Percentiles rank a stretch among this genome's conserved stretches.
Conservation (phyloP, 1,140 invertebrate genomes). For the Drosophila watanabei region DNA sequence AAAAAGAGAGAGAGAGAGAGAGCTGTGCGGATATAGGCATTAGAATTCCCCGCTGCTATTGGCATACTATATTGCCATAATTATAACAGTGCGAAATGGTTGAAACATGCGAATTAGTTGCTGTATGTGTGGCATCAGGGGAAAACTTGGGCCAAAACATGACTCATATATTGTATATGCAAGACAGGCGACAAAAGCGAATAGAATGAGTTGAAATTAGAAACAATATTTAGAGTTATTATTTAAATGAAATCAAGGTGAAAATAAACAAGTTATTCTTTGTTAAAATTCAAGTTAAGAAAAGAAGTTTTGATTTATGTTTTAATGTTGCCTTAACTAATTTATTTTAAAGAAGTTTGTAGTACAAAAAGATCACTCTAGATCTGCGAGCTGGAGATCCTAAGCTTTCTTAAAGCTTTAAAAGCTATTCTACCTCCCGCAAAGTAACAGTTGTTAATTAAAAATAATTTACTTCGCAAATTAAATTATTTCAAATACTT, state of each 20-base stretch:
- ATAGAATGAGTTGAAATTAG: too few species aligned
- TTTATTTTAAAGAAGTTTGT: not conserved
- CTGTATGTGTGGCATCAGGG: constrained; percentile 21
- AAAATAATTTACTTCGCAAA: too few species aligned
- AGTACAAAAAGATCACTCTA: not conserved
- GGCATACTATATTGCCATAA: constrained; percentile 64
- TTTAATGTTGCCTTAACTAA: not conserved
- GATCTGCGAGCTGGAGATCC: not conserved
- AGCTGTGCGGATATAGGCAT: constrained; percentile 2
- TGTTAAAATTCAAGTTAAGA: not conserved
- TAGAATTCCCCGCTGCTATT: constrained; percentile 47
- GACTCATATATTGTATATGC: constrained; percentile 21
- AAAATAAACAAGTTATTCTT: too few species aligned
- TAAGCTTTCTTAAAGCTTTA: not conserved
- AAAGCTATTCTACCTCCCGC: not conserved
- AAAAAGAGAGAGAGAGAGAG: not conserved
- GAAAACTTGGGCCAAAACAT: constrained; percentile 30
- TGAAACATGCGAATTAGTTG: constrained; percentile 76
- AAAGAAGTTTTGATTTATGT: not conserved
- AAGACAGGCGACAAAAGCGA: constrained; percentile 46
- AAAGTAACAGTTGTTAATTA: not conserved
- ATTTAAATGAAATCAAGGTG: not conserved
- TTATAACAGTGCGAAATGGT: constrained; percentile 65
- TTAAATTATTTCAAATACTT: too few species aligned
- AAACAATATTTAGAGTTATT: not conserved